phyloP scores from a whole-genome alignment of 2,797 vertebrate species.

The Serranus cabrilla region DNA sequence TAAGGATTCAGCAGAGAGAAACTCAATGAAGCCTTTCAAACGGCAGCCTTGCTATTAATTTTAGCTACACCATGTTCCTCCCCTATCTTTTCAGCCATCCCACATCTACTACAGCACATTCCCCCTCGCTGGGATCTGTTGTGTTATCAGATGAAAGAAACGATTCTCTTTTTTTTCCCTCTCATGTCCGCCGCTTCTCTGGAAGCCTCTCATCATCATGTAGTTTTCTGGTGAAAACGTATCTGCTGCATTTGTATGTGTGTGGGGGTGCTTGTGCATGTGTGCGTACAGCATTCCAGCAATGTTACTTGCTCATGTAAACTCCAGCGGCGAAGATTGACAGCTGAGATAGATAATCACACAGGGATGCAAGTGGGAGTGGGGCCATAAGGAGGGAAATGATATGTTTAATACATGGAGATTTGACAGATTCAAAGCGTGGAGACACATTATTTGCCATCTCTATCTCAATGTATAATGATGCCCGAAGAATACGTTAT shows the following conservation, averaged over 20 bases:
- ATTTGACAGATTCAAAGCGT: constrained; percentile 63
- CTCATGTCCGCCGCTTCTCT: constrained; percentile 46
- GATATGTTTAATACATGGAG: constrained; percentile 73
- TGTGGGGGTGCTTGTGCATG: neutral
- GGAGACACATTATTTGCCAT: constrained; percentile 54
- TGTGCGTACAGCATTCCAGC: constrained; percentile 29
- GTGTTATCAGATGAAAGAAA: constrained; percentile 70
- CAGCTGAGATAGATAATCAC: constrained; percentile 66
- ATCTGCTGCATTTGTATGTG: constrained; percentile 44
- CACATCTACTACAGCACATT: constrained; percentile 42
- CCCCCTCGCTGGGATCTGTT: constrained; percentile 56
- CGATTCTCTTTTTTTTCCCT: constrained; percentile 11
- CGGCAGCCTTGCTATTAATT: constrained; percentile 56
- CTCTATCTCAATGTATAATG: constrained; percentile 55
- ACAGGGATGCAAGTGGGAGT: constrained; percentile 38
- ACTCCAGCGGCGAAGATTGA: constrained; percentile 68
- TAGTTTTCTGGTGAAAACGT: constrained; percentile 51
- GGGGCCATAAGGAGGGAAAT: constrained; percentile 63
- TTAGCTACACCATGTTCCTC: constrained; percentile 57
- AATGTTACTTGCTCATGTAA: constrained; percentile 44
- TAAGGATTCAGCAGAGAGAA: constrained; percentile 34
- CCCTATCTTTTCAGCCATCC: constrained; percentile 51
- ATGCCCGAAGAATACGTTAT: constrained; percentile 35
- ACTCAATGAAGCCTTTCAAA: constrained; percentile 53
- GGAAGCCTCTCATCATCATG: constrained; percentile 67